A percentile compares a stretch with the other conserved stretches of the same genome.
These are phyloP conservation scores for Agrochola litura DNA, from an alignment of 2,888 invertebrate genomes.

Conservation along the genomic window DNA sequence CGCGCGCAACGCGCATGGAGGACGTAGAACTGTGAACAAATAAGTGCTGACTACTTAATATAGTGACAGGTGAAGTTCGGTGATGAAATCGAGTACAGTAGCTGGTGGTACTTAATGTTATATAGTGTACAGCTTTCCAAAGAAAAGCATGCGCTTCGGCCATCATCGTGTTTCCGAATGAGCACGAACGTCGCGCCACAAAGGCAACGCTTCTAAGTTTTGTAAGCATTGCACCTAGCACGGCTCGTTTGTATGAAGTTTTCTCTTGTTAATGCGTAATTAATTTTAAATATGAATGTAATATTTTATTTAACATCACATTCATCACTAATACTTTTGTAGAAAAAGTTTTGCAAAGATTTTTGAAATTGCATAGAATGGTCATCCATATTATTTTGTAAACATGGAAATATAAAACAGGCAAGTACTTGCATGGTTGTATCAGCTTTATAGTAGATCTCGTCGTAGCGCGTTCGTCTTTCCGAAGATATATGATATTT, in stretches of 20 bases:
- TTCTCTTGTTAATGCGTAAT: neutral
- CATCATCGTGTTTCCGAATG: neutral
- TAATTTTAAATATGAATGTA: neutral
- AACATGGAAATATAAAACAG: neutral
- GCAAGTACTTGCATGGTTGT: neutral
- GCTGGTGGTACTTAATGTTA: neutral
- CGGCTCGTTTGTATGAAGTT: neutral
- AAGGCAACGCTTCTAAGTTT: neutral
- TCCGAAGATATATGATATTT: neutral
- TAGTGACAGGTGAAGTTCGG: neutral
- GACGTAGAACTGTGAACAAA: neutral
- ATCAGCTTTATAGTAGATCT: neutral
- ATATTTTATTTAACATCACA: neutral
- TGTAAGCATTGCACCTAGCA: neutral
- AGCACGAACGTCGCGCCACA: neutral
- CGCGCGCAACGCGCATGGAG: conserved; percentile 18
- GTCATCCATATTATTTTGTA: neutral
- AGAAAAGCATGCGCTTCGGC: neutral
- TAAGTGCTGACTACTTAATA: too few relatives aligned
- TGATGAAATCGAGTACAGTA: neutral
- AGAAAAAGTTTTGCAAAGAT: neutral
- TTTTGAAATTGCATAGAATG: neutral
- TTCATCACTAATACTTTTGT: too few relatives aligned
- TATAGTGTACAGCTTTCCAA: neutral
- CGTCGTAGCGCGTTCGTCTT: neutral